These are phyloP conservation scores for Axea sp. DNA, from an alignment of 2,888 invertebrate species.

Conservation along the genomic window DNA sequence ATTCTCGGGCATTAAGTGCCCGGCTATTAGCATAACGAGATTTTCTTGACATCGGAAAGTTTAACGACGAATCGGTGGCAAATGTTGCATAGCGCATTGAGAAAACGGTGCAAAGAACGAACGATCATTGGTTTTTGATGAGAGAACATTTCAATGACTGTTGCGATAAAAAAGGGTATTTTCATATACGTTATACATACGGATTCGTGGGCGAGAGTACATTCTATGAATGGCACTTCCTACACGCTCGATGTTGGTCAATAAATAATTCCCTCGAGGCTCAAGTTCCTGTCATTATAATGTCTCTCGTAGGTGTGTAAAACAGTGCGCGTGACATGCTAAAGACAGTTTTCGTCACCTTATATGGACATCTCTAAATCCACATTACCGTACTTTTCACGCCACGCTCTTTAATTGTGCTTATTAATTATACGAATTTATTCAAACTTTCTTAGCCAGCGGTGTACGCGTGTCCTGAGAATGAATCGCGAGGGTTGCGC, in stretches of 20 bases:
- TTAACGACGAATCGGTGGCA: slow-evolving; percentile 3
- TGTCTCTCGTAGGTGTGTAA: slow-evolving; percentile 72
- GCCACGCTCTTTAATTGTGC: slow-evolving; percentile 17
- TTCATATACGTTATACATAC: slow-evolving; percentile 46
- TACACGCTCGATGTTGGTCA: slow-evolving; percentile 72
- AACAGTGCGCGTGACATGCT: slow-evolving; percentile 70
- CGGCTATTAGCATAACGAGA: slow-evolving; percentile 46
- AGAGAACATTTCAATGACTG: slow-evolving; percentile 50
- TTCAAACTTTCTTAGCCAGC: slow-evolving; percentile 4
- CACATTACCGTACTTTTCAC: slow-evolving; percentile 52
- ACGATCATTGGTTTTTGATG: slow-evolving; percentile 34
- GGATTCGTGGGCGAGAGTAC: slow-evolving; percentile 57
- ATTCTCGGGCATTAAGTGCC: slow-evolving; percentile 10
- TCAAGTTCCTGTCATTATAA: slow-evolving; percentile 65
- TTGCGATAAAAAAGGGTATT: slow-evolving; percentile 35
- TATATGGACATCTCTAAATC: slow-evolving; percentile 71
- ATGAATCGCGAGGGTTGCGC: slow-evolving; percentile 12
- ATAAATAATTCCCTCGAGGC: slow-evolving; percentile 70
- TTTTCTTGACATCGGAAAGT: slow-evolving; percentile 46
- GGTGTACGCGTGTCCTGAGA: background rate
- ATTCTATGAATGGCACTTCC: slow-evolving; percentile 75
- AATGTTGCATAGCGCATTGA: background rate
- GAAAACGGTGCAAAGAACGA: slow-evolving; percentile 23
- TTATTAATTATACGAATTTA: slow-evolving; percentile 30
- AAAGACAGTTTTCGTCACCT: slow-evolving; percentile 73